Evolutionary conservation across 2,113 vertebrate species (phyloP).

Genomic region (Poecilia latipinna): DNA sequence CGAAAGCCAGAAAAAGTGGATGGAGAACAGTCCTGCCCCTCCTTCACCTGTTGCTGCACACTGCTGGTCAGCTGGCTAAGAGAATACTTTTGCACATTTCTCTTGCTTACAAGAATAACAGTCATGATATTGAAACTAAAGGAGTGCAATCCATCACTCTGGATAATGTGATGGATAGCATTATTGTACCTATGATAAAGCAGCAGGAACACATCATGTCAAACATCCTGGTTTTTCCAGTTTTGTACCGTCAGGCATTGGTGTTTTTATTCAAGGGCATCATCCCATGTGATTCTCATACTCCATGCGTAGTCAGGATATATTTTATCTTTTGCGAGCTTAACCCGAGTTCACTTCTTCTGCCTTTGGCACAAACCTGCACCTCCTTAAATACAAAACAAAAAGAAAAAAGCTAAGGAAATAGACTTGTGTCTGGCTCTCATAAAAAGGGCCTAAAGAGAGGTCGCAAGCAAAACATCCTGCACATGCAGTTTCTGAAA

Average conservation of each 20-base stretch:
- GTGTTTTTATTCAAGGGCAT: neutral
- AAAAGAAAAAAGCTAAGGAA: conserved; percentile 30
- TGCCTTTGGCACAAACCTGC: conserved; percentile 39
- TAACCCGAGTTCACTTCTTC: conserved; percentile 37
- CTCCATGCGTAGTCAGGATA: neutral
- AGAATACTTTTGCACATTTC: neutral
- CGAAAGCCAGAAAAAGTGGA: neutral
- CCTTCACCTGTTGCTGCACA: neutral
- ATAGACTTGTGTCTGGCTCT: conserved; percentile 47
- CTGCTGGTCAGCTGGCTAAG: neutral
- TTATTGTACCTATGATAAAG: neutral
- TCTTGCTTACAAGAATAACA: neutral
- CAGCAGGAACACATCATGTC: neutral
- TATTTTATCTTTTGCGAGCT: conserved; percentile 39
- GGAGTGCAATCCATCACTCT: neutral
- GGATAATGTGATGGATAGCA: neutral
- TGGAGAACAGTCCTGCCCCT: neutral
- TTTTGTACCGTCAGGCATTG: neutral
- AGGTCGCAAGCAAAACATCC: conserved; percentile 53
- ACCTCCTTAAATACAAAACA: conserved; percentile 37
- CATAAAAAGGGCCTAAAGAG: conserved; percentile 60
- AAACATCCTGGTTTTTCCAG: neutral
- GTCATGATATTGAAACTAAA: neutral
- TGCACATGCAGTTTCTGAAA: conserved; percentile 49
- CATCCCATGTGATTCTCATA: neutral